Base-by-base conservation (phyloP, 2,888 invertebrate genomes). In the Oxycera nigricornis region DNA sequence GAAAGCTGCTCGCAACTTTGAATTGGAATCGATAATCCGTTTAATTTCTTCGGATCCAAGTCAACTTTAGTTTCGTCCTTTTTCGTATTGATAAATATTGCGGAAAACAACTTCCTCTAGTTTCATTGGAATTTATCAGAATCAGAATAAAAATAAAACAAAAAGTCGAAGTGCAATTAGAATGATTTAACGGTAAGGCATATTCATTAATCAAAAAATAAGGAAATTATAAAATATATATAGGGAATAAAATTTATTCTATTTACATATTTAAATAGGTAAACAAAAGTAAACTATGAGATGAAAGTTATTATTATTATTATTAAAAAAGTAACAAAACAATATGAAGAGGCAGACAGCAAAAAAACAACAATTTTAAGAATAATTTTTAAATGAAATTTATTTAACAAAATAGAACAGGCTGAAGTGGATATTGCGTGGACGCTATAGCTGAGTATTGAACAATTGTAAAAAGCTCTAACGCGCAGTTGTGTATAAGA, bases 111-210 rank as follows among this genome's bases (percentile, higher is more conserved):
- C 9, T 41, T 41, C 20, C 17, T 68, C 30, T 52, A 50, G 52
- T 59, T 73, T 65, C 2, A 35, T 17, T 50, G 31, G 24, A 76
- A 70, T 68, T 74, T 65, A 14, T 65, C 41, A 73, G 76, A 75
- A 77, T 76, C 77, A 78, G 80, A 77, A 77, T 76, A 76, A 78
- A 81, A 80, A n/a, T n/a, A n/a, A 81, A 82, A 83, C 81, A 81
- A 82, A 83, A 81, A 81, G 81, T 82, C 79, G 82, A 89, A 88
- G 88, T 88, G 88, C 88, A 88, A 89, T 89, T 88, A 89, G 88
- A 87, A 87, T 80, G 82, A 82, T 81, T 81, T 81, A 82, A 82
- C 80, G 86, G 86, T 87, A 87, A 81, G 75, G 80, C 80, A 65
- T 65, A 81, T 82, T 81, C 81, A 81, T 82, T 87, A 87, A 79